Evolutionary conservation across 1,140 invertebrate genomes (phyloP), one percentile per base, ranked within the genome.

Genomic region (Trichonephila clavata): DNA sequence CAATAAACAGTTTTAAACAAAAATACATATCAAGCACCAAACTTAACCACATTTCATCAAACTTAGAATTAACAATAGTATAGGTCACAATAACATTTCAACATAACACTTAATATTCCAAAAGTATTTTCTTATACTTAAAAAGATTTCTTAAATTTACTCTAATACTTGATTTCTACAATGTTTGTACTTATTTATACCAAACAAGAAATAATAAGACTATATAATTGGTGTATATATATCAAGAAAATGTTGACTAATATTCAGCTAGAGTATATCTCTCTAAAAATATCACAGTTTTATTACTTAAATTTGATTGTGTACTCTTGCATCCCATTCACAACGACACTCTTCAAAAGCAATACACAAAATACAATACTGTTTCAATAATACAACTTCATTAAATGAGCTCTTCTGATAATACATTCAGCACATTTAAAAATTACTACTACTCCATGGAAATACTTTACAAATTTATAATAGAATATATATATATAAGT

Each of bases 251-350:
- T 77, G 32, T 77, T 50, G 24, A 77, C 71, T 77, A 77, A 77
- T 77, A 77, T 77, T 77, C 65, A 27, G 14, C 71, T 77, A 77
- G 71, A 77, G 24, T 77, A 32, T 77, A 77, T 77, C 71, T 77
- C 32, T 77, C 71, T 77, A 77, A 39, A 77, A 77, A 77, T 77
- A 77, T 77, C 71, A 77, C 71, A 77, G 71, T 39, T 77, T 77
- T 32, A 77, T 77, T 77, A 77, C 71, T 77, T 77, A 77, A 77
- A 77, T 77, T 77, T 77, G 32, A 77, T 77, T 77, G 71, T 77
- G 27, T 77, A 77, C 71, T 77, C 71, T 32, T 77, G 20, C 27
- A 77, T 32, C 24, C 71, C 24, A 18, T 27, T 32, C 27, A 77
- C 71, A 77, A 77, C 32, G 71, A 77, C 24, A 77, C 71, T 77